Percentiles rank a stretch among this genome's conserved stretches.
phyloP scores from a whole-genome alignment of 1,140 invertebrate species.

The Hyles vespertilio region DNA sequence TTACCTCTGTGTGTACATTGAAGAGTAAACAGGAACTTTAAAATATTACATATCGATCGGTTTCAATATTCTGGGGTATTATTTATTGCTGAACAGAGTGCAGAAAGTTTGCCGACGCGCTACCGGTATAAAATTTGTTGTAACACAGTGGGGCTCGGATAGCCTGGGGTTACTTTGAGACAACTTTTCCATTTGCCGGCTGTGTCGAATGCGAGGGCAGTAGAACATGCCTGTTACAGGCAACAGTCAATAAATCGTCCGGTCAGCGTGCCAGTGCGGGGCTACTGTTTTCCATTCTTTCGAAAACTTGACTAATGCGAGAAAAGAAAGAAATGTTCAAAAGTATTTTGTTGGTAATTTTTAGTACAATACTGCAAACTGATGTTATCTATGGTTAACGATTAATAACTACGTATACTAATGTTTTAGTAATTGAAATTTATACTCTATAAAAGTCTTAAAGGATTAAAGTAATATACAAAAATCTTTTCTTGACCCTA shows the following conservation, averaged over 20 bases:
- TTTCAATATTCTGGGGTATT: conserved; percentile 30
- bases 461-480: too few relatives aligned
- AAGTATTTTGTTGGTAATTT: too few relatives aligned
- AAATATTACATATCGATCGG: conserved; percentile 34
- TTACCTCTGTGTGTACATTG: background rate
- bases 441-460: too few relatives aligned
- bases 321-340: too few relatives aligned
- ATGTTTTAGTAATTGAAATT: too few relatives aligned
- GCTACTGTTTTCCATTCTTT: conserved; percentile 11
- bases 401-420: too few relatives aligned
- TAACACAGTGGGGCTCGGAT: conserved; percentile 22
- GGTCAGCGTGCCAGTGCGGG: conserved; percentile 12
- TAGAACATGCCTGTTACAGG: conserved; percentile 19
- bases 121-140: conserved; percentile 36
- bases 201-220: conserved; percentile 20
- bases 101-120: conserved; percentile 31
- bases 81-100: conserved; percentile 36
- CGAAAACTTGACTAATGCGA: too few relatives aligned
- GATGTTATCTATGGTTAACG: too few relatives aligned
- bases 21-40: conserved; percentile 24
- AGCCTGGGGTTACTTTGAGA: conserved; percentile 21
- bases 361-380: too few relatives aligned
- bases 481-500: too few relatives aligned
- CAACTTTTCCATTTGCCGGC: conserved; percentile 43
- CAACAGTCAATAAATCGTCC: conserved; percentile 34